Percentiles rank a stretch among this genome's conserved stretches.
These are phyloP conservation scores for Amphipyra tragopoginis DNA, from an alignment of 2,888 invertebrate species.

Conservation along the genomic window DNA sequence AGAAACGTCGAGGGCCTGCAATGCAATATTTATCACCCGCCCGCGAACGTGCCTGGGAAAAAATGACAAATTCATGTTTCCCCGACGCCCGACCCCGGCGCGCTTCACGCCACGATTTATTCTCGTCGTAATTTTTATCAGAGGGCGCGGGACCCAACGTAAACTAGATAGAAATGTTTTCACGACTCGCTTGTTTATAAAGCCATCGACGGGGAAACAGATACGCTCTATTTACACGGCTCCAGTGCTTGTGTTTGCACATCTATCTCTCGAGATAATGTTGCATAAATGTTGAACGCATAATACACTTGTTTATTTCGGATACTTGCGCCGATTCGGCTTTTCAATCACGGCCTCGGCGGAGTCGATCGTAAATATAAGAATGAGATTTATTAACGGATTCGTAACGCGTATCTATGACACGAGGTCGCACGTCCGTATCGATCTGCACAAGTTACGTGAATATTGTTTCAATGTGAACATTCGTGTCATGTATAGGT, in stretches of 20 bases:
- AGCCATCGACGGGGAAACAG: conserved; percentile 86
- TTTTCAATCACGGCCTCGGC: conserved; percentile 73
- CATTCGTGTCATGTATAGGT: conserved; percentile 78
- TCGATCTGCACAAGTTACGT: conserved; percentile 77
- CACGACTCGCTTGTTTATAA: conserved; percentile 88
- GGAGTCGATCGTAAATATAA: conserved; percentile 65
- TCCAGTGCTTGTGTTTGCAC: conserved; percentile 78
- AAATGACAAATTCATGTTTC: conserved; percentile 89
- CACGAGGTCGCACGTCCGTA: conserved; percentile 73
- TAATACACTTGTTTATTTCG: conserved; percentile 74
- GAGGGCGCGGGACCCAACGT: conserved; percentile 81
- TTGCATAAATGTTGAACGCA: conserved; percentile 80
- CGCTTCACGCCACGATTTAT: conserved; percentile 81
- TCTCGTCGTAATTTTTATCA: conserved; percentile 86
- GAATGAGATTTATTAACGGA: conserved; percentile 67
- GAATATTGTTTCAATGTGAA: conserved; percentile 84
- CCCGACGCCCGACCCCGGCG: conserved; percentile 66
- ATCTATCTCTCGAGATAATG: conserved; percentile 85
- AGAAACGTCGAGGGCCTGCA: conserved; percentile 81
- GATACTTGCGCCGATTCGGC: conserved; percentile 70
- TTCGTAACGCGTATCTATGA: conserved; percentile 73
- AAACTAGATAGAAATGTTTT: conserved; percentile 87
- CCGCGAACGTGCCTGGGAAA: conserved; percentile 87
- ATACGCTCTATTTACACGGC: conserved; percentile 84
- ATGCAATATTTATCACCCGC: conserved; percentile 89